Conservation (phyloP, 2,113 vertebrate genomes). For the Cisticola juncidis region DNA sequence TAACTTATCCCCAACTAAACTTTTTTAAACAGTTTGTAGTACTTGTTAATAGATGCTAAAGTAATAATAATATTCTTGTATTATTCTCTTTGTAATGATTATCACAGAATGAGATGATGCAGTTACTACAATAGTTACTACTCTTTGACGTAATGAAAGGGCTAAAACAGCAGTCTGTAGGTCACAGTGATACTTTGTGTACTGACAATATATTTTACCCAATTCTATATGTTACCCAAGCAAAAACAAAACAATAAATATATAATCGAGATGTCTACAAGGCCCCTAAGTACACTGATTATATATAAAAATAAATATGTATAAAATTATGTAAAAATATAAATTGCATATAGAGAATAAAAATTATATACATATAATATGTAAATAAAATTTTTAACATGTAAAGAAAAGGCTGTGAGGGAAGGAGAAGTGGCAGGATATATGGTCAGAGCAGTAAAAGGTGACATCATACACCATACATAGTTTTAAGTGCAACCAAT, state of each 20-base stretch:
- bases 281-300: not conserved
- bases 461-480: not conserved
- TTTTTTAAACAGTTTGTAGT: not conserved
- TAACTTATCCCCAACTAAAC: not conserved
- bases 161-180: not conserved
- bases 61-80: not conserved
- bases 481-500: not conserved
- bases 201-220: not conserved
- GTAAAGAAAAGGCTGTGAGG: not conserved
- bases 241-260: not conserved
- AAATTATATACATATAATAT: not conserved
- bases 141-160: not conserved
- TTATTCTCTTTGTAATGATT: not conserved
- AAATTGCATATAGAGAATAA: not conserved
- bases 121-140: not conserved
- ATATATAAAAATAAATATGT: not conserved
- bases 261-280: not conserved
- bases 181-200: not conserved
- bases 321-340: not conserved
- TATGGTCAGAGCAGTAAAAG: not conserved
- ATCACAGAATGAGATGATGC: not conserved
- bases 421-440: not conserved
- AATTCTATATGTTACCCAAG: not conserved
- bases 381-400: not conserved
- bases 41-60: not conserved